Evolutionary conservation across 2,113 vertebrate species (phyloP).

Genomic region (Rhynchopsitta pachyrhyncha): DNA sequence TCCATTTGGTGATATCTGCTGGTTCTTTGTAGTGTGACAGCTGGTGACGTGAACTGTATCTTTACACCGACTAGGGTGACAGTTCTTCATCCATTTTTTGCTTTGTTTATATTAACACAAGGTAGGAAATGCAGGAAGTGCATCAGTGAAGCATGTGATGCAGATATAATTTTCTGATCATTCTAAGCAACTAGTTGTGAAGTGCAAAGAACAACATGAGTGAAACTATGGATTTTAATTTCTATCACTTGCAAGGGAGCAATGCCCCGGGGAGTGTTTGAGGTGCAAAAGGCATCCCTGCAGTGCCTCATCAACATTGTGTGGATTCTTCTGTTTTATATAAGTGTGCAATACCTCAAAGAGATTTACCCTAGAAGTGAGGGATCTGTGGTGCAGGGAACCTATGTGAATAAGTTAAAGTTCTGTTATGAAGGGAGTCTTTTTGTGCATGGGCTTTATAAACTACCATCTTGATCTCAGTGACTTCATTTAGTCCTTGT

Average conservation of each 20-base stretch:
- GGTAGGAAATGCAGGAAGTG: background rate
- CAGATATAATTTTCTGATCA: background rate
- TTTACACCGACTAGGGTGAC: background rate
- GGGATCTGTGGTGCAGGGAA: background rate
- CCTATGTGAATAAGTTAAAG: background rate
- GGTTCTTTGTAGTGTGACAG: background rate
- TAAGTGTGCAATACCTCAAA: background rate
- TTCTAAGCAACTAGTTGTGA: background rate
- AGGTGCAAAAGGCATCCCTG: background rate
- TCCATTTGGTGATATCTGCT: background rate
- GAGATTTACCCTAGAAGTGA: background rate
- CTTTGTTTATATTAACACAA: background rate
- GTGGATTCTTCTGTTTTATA: background rate
- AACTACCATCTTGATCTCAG: background rate
- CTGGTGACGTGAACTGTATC: background rate
- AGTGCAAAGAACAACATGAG: background rate
- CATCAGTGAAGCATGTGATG: background rate
- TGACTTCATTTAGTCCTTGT: background rate
- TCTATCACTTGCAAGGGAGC: background rate
- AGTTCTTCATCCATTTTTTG: background rate
- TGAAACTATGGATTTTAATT: background rate
- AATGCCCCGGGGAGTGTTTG: background rate
- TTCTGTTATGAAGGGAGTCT: background rate
- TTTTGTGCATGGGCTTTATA: background rate
- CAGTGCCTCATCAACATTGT: rapidly evolving